phyloP scores from a whole-genome alignment of 2,888 invertebrate species.

The Tenthredo mesomela region DNA sequence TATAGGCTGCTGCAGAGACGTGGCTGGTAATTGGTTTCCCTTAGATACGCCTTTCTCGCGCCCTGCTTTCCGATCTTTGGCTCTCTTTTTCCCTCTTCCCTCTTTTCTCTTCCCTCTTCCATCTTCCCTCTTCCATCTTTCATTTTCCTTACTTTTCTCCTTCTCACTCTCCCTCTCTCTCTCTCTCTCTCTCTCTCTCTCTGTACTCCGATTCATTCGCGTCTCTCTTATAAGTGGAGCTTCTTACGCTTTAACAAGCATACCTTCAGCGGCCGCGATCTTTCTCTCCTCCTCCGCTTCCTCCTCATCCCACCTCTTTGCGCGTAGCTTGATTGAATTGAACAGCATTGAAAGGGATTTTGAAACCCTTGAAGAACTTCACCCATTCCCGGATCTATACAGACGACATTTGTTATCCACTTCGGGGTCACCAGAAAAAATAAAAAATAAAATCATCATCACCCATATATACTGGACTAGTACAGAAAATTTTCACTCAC shows the following conservation, averaged over 20 bases:
- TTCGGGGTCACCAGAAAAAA: neutral
- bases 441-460: neutral
- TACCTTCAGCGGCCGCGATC: constrained; percentile 14
- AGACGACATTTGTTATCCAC: constrained; percentile 15
- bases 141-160: neutral
- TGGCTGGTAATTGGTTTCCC: constrained; percentile 43
- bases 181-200: constrained; percentile 29
- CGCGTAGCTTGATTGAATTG: constrained; percentile 40
- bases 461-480: neutral
- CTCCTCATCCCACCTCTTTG: neutral
- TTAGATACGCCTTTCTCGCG: constrained; percentile 17
- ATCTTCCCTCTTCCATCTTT: neutral
- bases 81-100: neutral
- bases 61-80: neutral
- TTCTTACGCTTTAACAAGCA: constrained; percentile 46
- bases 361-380: constrained; percentile 39
- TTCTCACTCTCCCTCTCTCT: constrained; percentile 25
- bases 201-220: constrained; percentile 22
- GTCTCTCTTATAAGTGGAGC: constrained; percentile 38
- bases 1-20: constrained; percentile 36
- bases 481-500: neutral
- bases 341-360: constrained; percentile 45
- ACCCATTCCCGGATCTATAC: neutral
- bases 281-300: neutral
- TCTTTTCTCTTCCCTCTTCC: neutral